A percentile compares a stretch with the other conserved stretches of the same genome.
phyloP scores from a whole-genome alignment of 2,888 invertebrate species.

The Pseudanteris insignis region DNA sequence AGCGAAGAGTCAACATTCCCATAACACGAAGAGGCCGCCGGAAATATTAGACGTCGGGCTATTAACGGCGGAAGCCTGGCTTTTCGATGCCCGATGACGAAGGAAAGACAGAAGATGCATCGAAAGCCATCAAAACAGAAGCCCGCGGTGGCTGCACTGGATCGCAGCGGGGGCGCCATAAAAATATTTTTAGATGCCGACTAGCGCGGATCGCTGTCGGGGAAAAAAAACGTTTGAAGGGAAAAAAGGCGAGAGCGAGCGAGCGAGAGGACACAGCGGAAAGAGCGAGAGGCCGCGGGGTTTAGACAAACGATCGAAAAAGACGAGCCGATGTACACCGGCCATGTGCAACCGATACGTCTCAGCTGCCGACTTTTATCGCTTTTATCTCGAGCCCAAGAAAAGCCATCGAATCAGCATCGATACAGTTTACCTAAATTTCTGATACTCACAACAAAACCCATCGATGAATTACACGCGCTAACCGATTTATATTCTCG shows the following conservation, averaged over 20 bases:
- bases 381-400: slow-evolving; percentile 34
- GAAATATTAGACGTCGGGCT: slow-evolving; percentile 54
- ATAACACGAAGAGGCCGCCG: slow-evolving; percentile 43
- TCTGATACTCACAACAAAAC: slow-evolving; percentile 16
- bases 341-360: slow-evolving; percentile 62
- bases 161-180: slow-evolving; percentile 65
- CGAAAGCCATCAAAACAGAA: slow-evolving; percentile 59
- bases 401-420: slow-evolving; percentile 24
- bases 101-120: slow-evolving; percentile 48
- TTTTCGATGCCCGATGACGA: slow-evolving; percentile 45
- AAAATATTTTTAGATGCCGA: slow-evolving; percentile 65
- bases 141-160: slow-evolving; percentile 47
- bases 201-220: slow-evolving; percentile 31
- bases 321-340: slow-evolving; percentile 48
- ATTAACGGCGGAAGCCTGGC: slow-evolving; percentile 50
- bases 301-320: slow-evolving; percentile 57
- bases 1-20: slow-evolving; percentile 34
- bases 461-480: slow-evolving; percentile 3
- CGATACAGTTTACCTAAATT: slow-evolving; percentile 39
- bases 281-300: slow-evolving; percentile 48
- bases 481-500: slow-evolving; percentile 4
- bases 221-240: slow-evolving; percentile 29
- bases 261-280: slow-evolving; percentile 28
- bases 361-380: slow-evolving; percentile 54
- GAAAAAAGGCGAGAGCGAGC: slow-evolving; percentile 20